Evolutionary conservation across 2,113 vertebrate species (phyloP).

Genomic region (Spea bombifrons): DNA sequence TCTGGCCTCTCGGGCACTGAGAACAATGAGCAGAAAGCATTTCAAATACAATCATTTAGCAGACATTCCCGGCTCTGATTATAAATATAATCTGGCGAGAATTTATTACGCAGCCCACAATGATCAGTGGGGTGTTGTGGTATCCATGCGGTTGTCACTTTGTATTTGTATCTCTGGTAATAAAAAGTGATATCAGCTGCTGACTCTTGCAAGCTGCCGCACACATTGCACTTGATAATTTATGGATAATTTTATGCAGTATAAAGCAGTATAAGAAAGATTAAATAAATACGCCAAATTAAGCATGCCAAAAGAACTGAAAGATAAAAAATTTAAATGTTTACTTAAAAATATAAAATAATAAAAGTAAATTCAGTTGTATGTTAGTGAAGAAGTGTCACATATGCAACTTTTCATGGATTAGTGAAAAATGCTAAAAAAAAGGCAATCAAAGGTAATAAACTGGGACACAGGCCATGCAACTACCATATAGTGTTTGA

Average conservation of each 20-base stretch:
- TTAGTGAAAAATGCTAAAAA: no score
- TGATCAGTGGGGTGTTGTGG: constrained; percentile 5
- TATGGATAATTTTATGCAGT: background rate
- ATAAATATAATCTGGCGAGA: constrained; percentile 12
- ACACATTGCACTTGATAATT: constrained; percentile 11
- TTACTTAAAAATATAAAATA: no score
- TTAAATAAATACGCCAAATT: no score
- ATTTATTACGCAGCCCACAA: background rate
- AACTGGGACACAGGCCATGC: no score
- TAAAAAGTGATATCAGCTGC: constrained; percentile 5
- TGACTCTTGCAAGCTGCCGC: constrained; percentile 3
- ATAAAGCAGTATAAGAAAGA: no score
- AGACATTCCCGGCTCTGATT: background rate
- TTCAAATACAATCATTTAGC: background rate
- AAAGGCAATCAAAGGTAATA: no score
- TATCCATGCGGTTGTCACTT: constrained; percentile 28
- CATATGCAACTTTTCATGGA: no score
- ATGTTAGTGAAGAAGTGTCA: no score
- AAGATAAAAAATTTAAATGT: no score
- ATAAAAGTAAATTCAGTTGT: no score
- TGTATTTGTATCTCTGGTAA: constrained; percentile 26
- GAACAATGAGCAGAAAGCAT: background rate
- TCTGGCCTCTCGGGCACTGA: background rate
- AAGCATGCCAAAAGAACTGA: no score
- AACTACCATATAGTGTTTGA: no score